These are phyloP conservation scores for Xyliphius kryptos DNA, from an alignment of 2,113 vertebrate genomes.

Conservation along the genomic window DNA sequence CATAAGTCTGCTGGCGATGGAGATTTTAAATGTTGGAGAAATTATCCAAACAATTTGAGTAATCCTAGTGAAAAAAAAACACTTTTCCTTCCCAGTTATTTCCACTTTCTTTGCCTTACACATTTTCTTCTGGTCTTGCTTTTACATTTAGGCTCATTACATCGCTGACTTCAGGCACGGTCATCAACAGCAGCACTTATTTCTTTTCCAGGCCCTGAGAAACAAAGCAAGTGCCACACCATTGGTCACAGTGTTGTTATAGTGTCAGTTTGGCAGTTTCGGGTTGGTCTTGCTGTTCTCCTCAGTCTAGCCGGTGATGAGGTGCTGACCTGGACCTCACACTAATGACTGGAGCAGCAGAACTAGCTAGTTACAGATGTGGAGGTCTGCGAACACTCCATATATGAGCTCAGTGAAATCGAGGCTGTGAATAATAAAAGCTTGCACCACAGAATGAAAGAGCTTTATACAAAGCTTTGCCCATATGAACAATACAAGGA, in stretches of 20 bases:
- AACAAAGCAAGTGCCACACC: background rate
- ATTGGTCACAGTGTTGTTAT: slow-evolving; percentile 2
- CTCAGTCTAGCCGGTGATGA: slow-evolving; percentile 15
- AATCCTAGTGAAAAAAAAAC: background rate
- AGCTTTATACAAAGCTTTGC: slow-evolving; percentile 19
- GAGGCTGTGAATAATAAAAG: slow-evolving; percentile 22
- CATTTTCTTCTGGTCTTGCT: background rate
- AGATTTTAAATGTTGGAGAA: no score
- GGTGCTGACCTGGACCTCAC: slow-evolving; percentile 17
- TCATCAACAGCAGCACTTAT: background rate
- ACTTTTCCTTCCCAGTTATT: background rate
- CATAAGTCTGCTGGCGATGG: no score
- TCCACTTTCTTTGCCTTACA: background rate
- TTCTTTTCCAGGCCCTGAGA: slow-evolving; percentile 10
- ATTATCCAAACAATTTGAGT: no score
- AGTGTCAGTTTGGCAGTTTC: slow-evolving; percentile 1
- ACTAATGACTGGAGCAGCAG: slow-evolving; percentile 27
- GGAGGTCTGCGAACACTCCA: slow-evolving; percentile 14
- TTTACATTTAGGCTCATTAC: background rate
- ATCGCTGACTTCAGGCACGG: background rate
- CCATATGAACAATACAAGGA: slow-evolving; percentile 55
- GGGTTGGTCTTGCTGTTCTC: slow-evolving; percentile 3
- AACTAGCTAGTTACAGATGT: slow-evolving; percentile 1
- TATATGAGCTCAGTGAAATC: slow-evolving; percentile 5
- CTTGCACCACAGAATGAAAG: slow-evolving; percentile 10